Base-by-base conservation (phyloP, 2,888 invertebrate genomes). In the Dasysyrphus albostriatus region DNA sequence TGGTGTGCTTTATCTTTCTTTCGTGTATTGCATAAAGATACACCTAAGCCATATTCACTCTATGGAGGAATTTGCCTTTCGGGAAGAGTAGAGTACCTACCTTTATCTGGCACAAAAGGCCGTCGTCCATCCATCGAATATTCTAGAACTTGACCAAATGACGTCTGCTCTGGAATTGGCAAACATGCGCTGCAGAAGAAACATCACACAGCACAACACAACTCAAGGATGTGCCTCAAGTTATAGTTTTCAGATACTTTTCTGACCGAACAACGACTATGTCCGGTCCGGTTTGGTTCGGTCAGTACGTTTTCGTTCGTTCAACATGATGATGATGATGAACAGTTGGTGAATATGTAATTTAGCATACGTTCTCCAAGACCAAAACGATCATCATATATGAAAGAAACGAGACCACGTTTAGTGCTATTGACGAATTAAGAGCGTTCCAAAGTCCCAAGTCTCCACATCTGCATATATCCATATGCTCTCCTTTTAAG, bases 321-420 rank as follows among this genome's bases (percentile, higher is more conserved):
- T 19, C 49, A 49, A 70, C 59, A 59, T 51, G 32, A 67, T 34
- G 77, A 83, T 42, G 83, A 79, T 87, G 87, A 87, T 67, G 87
- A 87, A 87, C 87, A 83, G 87, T 87, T 87, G 87, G 83, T 51
- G 65, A 87, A 83, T 87, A 79, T 87, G 74, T 59, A 87, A 87
- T 87, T 85, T 81, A 81, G 82, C 76, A 85, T 85, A 74, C 82
- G 81, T 65, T 70, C 63, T 14, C 7, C 16, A 16, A 54, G 54
- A 54, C 54, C 61, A 14, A 54, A n/a, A 14, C 9, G n/a, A 63
- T 44, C 42, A 61, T 47, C 51, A 12, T 14, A 51, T 34, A 24
- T 24, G 24, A 24, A 24, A 24, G 49, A 51, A 51, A 69, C 51
- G 54, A 72, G 65, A 72, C 44, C 39, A 70, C n/a, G 65, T 67